These are phyloP conservation scores for Paracentrotus lividus DNA, from an alignment of 53 echinoderm and acorn worm species.

Conservation along the genomic window DNA sequence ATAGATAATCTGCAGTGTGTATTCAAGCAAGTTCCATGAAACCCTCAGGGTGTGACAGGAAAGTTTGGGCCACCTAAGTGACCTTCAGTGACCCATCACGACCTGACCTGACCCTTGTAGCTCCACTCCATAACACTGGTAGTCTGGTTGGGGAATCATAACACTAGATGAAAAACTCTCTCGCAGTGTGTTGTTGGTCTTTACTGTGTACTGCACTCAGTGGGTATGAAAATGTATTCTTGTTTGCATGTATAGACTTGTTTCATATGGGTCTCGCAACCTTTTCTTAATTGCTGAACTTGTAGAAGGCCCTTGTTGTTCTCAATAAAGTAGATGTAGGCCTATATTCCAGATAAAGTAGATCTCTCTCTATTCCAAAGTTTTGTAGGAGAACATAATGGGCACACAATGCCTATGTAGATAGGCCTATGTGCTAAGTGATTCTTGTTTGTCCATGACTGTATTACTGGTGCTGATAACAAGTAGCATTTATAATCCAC, in stretches of 20 bases:
- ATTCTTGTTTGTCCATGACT: too few species aligned
- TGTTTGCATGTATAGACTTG: neutral
- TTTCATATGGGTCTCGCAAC: neutral
- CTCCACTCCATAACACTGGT: slow-evolving; percentile 58
- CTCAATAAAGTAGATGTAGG: too few species aligned
- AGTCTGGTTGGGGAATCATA: slow-evolving; percentile 33
- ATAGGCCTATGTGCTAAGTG: too few species aligned
- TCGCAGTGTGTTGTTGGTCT: slow-evolving; percentile 12
- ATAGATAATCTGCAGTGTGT: slow-evolving; percentile 14
- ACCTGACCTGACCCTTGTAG: slow-evolving; percentile 65
- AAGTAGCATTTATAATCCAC: too few species aligned
- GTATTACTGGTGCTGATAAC: too few species aligned
- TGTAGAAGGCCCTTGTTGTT: too few species aligned
- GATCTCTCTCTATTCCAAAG: too few species aligned
- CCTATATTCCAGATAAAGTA: too few species aligned
- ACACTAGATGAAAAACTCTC: neutral
- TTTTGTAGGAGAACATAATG: too few species aligned
- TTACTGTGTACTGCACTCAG: neutral
- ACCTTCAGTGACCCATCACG: slow-evolving; percentile 58
- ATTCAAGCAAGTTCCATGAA: slow-evolving; percentile 27
- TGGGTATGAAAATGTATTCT: neutral
- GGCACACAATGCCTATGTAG: too few species aligned
- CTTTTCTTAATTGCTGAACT: too few species aligned
- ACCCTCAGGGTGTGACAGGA: slow-evolving; percentile 46
- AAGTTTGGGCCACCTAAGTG: slow-evolving; percentile 55